phyloP scores from a whole-genome alignment of 2,113 vertebrate species.

The Bolborhynchus lineola region DNA sequence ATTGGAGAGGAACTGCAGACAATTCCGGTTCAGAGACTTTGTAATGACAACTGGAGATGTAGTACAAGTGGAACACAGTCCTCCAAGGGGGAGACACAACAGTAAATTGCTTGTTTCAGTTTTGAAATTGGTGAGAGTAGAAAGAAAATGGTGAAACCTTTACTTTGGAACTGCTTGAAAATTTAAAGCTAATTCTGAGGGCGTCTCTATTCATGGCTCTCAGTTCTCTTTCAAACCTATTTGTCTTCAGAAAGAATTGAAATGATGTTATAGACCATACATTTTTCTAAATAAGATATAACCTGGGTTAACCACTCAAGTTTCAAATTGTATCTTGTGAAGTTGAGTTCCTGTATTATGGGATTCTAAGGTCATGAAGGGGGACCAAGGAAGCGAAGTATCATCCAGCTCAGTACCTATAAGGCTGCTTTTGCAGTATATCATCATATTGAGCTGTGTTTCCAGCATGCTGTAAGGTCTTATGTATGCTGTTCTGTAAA shows the following conservation, averaged over 20 bases:
- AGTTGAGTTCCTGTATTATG: background rate
- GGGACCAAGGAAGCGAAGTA: background rate
- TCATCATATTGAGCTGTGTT: background rate
- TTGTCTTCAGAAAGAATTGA: background rate
- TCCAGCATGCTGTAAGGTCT: background rate
- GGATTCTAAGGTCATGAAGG: background rate
- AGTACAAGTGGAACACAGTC: background rate
- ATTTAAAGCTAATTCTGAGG: background rate
- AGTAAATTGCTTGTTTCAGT: background rate
- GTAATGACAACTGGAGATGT: background rate
- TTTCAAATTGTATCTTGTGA: background rate
- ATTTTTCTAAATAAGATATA: constrained; percentile 11
- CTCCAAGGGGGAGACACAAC: background rate
- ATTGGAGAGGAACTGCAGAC: background rate
- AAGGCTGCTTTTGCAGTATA: background rate
- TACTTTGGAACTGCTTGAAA: background rate
- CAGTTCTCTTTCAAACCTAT: background rate
- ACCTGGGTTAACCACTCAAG: background rate
- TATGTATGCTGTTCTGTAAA: background rate
- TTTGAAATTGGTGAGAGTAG: background rate
- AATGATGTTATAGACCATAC: background rate
- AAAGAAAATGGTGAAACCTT: background rate
- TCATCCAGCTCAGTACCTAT: background rate
- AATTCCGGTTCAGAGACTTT: background rate
- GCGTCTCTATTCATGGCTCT: background rate